These are phyloP conservation scores for Trachelus tabidus DNA, from an alignment of 2,888 invertebrate species.

Conservation along the genomic window DNA sequence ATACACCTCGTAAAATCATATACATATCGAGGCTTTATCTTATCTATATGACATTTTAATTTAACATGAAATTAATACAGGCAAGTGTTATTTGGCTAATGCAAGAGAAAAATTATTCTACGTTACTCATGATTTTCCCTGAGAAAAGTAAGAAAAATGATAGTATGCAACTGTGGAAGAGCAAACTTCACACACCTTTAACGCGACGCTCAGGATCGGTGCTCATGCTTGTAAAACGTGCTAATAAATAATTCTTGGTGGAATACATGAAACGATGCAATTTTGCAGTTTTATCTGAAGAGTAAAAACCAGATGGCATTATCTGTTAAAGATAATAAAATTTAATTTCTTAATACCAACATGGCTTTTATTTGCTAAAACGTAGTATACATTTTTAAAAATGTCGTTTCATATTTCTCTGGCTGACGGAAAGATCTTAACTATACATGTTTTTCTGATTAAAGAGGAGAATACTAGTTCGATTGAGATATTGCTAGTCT, in stretches of 20 bases:
- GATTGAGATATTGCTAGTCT: not conserved
- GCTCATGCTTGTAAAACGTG: not conserved
- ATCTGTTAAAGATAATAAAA: not conserved
- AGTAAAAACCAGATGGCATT: not conserved
- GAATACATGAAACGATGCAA: not conserved
- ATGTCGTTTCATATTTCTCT: not conserved
- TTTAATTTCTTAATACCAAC: not conserved
- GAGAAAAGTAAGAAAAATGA: not conserved
- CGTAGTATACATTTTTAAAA: not conserved
- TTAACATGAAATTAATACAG: not conserved
- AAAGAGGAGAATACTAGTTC: not conserved
- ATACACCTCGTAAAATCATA: not conserved
- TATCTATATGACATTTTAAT: not conserved
- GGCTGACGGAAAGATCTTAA: not conserved
- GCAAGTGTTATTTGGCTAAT: not conserved
- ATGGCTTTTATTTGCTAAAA: not conserved
- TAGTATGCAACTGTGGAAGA: not conserved
- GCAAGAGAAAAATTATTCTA: not conserved
- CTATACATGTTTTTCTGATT: not conserved
- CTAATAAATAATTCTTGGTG: not conserved
- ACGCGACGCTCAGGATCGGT: not conserved
- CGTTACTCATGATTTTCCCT: not conserved
- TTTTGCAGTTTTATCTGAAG: not conserved
- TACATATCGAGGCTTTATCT: not conserved
- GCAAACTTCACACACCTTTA: not conserved